A percentile compares a stretch with the other conserved stretches of the same genome.
Conservation (phyloP, 2,113 vertebrate species). For the Edolisoma coerulescens region DNA sequence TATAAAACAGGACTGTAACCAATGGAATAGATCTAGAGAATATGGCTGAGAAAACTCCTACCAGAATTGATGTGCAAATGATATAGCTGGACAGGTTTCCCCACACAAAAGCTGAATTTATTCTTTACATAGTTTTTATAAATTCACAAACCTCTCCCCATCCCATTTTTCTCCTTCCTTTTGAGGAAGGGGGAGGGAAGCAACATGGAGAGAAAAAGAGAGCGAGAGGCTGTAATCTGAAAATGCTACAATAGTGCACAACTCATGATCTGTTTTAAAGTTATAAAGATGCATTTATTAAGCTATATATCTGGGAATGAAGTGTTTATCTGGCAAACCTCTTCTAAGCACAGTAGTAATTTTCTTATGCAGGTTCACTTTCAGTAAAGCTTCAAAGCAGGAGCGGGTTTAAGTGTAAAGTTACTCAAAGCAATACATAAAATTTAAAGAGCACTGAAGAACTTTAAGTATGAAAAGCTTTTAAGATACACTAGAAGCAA, state of each 20-base stretch:
- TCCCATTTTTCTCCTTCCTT: background rate
- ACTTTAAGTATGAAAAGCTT: constrained; percentile 29
- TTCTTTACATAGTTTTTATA: background rate
- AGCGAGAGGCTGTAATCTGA: background rate
- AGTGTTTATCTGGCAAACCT: background rate
- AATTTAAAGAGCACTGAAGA: constrained; percentile 28
- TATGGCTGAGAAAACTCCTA: background rate
- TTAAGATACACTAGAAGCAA: constrained; percentile 31
- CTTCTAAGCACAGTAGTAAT: background rate
- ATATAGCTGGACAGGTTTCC: background rate
- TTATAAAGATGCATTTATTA: background rate
- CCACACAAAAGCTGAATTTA: background rate
- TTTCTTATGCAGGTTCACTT: background rate
- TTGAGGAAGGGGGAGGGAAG: background rate
- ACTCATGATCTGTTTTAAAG: constrained; percentile 1
- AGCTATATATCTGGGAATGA: background rate
- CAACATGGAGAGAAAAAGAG: background rate
- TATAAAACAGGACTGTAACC: background rate
- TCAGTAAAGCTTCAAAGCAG: background rate
- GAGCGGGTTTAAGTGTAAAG: background rate
- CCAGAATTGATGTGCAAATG: background rate
- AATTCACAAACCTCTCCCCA: background rate
- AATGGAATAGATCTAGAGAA: background rate
- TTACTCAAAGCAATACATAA: constrained; percentile 26
- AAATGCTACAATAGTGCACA: background rate